phyloP scores from a whole-genome alignment of 2,113 vertebrate genomes.

The Sorex fumeus region DNA sequence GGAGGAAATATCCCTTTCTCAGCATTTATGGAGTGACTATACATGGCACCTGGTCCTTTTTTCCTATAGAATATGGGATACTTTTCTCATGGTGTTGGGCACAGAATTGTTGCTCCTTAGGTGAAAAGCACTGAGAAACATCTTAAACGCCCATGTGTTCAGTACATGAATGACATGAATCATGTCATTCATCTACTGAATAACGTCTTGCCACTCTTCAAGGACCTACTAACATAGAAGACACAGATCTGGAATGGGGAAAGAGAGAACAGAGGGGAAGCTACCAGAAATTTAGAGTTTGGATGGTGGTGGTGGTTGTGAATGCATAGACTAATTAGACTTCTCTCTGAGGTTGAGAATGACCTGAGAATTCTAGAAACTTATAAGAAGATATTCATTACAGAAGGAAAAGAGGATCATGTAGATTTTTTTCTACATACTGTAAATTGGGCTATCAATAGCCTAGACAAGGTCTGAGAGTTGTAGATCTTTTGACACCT shows the following conservation, averaged over 20 bases:
- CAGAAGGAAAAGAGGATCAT: background rate
- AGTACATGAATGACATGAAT: too few relatives aligned
- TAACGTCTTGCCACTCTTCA: background rate
- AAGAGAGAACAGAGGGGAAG: background rate
- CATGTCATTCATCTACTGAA: background rate
- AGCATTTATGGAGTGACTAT: background rate
- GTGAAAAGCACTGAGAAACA: background rate
- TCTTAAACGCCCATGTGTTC: background rate
- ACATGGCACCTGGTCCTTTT: background rate
- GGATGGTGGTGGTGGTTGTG: background rate
- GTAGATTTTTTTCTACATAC: background rate
- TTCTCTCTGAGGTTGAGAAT: background rate
- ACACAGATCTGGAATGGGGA: background rate
- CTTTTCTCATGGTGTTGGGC: background rate
- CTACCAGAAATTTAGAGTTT: background rate
- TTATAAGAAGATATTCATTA: slow-evolving; percentile 26
- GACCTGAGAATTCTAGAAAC: slow-evolving; percentile 32
- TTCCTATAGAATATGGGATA: background rate
- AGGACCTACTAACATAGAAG: background rate
- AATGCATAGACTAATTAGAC: background rate
- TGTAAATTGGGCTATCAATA: background rate
- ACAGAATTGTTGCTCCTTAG: background rate
- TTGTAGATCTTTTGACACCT: background rate
- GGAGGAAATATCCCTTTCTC: background rate
- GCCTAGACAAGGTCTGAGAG: background rate